Evolutionary conservation across 2,797 vertebrate genomes (phyloP).

Genomic region (Halcyon badia): DNA sequence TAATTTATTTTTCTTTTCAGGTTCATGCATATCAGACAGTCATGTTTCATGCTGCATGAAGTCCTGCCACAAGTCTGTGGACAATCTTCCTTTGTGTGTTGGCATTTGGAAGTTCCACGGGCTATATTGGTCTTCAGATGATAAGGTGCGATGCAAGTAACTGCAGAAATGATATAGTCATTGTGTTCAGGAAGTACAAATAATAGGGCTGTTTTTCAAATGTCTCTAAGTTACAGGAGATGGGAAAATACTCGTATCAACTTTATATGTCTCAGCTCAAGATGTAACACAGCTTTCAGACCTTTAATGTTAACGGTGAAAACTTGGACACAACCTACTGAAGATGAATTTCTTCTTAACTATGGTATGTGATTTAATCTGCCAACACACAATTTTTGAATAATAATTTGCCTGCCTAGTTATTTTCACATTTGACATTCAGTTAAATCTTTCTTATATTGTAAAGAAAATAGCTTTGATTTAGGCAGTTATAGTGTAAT

Average conservation of each 20-base stretch:
- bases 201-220: not conserved
- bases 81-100: not conserved
- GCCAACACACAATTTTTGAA: conserved; percentile 29
- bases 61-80: not conserved
- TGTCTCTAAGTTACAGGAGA: not conserved
- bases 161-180: not conserved
- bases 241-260: not conserved
- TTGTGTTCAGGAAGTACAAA: not conserved
- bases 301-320: not conserved
- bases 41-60: not conserved
- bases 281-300: not conserved
- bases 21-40: not conserved
- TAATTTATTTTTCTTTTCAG: not conserved
- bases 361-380: conserved; percentile 8
- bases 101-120: not conserved
- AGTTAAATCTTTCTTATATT: conserved; percentile 12
- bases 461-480: conserved; percentile 47
- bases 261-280: not conserved
- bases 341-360: conserved; percentile 21
- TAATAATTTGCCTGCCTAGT: conserved; percentile 43
- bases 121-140: not conserved
- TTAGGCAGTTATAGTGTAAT: conserved; percentile 53
- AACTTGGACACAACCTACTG: not conserved
- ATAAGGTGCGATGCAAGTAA: not conserved
- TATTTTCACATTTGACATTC: conserved; percentile 65